Conservation (phyloP, 2,797 vertebrate genomes). For the Orestias chungarensis region DNA sequence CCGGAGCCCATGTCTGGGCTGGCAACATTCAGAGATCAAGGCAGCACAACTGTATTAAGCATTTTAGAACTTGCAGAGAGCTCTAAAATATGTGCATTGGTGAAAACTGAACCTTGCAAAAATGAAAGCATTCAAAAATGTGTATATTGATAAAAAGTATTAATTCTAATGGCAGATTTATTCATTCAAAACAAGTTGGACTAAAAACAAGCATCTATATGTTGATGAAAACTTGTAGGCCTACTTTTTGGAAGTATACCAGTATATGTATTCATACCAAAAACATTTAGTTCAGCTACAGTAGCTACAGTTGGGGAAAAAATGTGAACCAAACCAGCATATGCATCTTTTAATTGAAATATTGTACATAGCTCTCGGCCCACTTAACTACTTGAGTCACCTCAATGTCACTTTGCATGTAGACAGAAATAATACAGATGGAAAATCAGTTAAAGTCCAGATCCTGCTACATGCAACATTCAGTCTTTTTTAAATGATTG, state of each 20-base stretch:
- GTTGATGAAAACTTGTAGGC: too few species aligned
- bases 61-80: background rate
- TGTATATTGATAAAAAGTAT: too few species aligned
- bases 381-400: background rate
- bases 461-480: background rate
- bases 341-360: background rate
- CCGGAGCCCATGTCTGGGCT: background rate
- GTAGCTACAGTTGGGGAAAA: too few species aligned
- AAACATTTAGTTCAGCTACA: background rate
- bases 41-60: background rate
- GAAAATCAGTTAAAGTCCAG: background rate
- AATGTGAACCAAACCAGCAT: background rate
- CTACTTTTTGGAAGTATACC: too few species aligned
- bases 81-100: background rate
- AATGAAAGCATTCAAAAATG: too few species aligned
- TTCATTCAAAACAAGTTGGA: too few species aligned
- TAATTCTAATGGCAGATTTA: too few species aligned
- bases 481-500: background rate
- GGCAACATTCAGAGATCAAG: constrained; percentile 13
- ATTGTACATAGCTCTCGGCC: background rate
- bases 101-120: background rate
- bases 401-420: background rate
- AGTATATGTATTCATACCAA: background rate
- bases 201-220: too few species aligned
- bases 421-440: background rate